Base-by-base conservation (phyloP, 2,797 vertebrate genomes). In the Lacerta bilineata region DNA sequence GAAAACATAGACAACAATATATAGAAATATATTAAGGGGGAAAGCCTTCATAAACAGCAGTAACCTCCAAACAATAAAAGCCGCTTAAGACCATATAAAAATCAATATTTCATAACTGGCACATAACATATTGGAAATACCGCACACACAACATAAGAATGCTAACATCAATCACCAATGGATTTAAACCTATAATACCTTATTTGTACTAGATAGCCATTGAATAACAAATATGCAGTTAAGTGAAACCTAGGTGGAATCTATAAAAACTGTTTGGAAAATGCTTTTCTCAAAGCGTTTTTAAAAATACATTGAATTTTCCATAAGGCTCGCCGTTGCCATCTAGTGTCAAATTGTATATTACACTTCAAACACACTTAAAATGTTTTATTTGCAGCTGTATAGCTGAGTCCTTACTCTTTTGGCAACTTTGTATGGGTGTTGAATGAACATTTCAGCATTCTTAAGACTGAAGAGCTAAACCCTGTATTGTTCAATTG, bases 41-140 rank as follows among this genome's bases (percentile, higher is more conserved):
- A 94, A 91, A 80, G 50, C 80, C 1, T 84, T 89, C 41, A 83
- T 7, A 59, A 69, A 88, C 5, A 71, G 1, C 3, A 90, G 39
- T 86, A 85, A 4, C 0, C n/a, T 88, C 59, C n/a, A 55, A 77
- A 83, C 61, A 83, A 88, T 68, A 91, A 93, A 89, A n/a, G 0
- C 39, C 0, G 1, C 83, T 88, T 88, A 83, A 91, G 39, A 75
- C 23, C 23, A 85, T 86, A 79, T 80, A 91, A 90, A 95, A 94
- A 92, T 88, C 85, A 92, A 88, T 93, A 90, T 82, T 91, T 91
- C 91, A 88, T 91, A 94, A 88, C 25, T n/a, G 83, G 72, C 74
- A 87, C 2, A 80, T 88, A 64, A 33, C 36, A 23, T 33, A 69
- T 29, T 87, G 85, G 76, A 59, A 87, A 80, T 87, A 80, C 39